Evolutionary conservation across 2,888 invertebrate genomes (phyloP).

Genomic region (Microctonus aethiopoides): DNA sequence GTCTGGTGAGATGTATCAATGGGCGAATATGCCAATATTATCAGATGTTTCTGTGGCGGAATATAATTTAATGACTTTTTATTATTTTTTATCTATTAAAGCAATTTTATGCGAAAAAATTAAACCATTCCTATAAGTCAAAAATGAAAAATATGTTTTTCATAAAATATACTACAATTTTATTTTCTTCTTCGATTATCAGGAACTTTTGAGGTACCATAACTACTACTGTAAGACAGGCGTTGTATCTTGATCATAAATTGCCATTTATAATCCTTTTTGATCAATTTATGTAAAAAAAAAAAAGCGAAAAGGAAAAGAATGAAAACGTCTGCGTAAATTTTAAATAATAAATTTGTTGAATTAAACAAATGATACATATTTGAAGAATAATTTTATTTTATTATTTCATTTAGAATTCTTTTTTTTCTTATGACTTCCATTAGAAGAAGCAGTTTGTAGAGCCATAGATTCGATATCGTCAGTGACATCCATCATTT

Average conservation of each 20-base stretch:
- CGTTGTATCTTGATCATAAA: too few relatives aligned
- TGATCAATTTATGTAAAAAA: background rate
- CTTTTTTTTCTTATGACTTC: conserved; percentile 28
- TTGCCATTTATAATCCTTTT: background rate
- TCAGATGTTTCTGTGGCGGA: background rate
- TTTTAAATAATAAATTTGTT: conserved; percentile 23
- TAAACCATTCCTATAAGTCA: too few relatives aligned
- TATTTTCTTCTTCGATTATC: background rate
- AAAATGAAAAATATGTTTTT: conserved; percentile 4
- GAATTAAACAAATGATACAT: background rate
- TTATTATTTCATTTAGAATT: conserved; percentile 14
- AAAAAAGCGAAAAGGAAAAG: background rate
- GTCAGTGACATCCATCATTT: conserved; percentile 56
- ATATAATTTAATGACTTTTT: conserved; percentile 7
- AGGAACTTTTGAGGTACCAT: too few relatives aligned
- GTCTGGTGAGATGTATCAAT: conserved; percentile 13
- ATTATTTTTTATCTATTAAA: background rate
- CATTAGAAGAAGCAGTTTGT: conserved; percentile 30
- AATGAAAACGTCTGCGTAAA: conserved; percentile 5
- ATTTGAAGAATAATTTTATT: background rate
- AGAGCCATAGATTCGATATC: conserved; percentile 50
- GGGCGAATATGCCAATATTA: too few relatives aligned
- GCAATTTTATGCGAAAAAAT: too few relatives aligned
- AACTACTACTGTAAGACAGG: too few relatives aligned
- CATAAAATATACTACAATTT: background rate